A percentile compares a stretch with the other conserved stretches of the same genome.
phyloP scores from a whole-genome alignment of 2,113 vertebrate genomes.

The Coptodon rendalli region DNA sequence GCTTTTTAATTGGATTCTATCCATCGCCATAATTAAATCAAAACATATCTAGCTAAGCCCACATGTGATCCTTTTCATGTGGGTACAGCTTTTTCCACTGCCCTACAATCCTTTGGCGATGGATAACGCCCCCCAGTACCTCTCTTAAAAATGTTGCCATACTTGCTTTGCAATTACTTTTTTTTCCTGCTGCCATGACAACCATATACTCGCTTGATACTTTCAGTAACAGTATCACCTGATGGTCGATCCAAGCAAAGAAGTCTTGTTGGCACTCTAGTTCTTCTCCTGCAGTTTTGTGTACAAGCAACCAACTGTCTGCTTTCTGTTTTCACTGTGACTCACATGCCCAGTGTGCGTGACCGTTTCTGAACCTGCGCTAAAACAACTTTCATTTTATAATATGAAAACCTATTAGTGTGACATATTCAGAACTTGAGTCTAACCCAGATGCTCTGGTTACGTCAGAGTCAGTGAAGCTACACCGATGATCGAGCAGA shows the following conservation, averaged over 20 bases:
- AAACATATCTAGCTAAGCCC: background rate
- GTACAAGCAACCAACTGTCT: background rate
- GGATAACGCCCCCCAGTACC: background rate
- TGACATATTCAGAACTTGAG: background rate
- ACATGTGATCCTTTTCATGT: background rate
- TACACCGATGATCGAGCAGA: constrained; percentile 35
- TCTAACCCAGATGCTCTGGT: constrained; percentile 11
- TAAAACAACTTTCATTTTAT: background rate
- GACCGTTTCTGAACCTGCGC: background rate
- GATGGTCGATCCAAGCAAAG: background rate
- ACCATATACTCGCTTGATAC: background rate
- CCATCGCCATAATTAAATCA: background rate
- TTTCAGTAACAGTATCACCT: background rate
- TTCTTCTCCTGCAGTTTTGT: background rate
- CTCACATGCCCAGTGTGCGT: background rate
- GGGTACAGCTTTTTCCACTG: background rate
- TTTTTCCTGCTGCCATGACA: accelerated
- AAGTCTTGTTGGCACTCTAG: background rate
- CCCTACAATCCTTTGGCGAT: background rate
- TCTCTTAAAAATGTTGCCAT: background rate
- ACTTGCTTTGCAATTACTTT: background rate
- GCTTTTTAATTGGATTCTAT: background rate
- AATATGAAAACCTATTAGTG: background rate
- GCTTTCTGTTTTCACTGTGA: background rate
- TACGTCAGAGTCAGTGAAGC: constrained; percentile 8